phyloP scores from a whole-genome alignment of 2,113 vertebrate species.

The Recurvirostra avosetta region DNA sequence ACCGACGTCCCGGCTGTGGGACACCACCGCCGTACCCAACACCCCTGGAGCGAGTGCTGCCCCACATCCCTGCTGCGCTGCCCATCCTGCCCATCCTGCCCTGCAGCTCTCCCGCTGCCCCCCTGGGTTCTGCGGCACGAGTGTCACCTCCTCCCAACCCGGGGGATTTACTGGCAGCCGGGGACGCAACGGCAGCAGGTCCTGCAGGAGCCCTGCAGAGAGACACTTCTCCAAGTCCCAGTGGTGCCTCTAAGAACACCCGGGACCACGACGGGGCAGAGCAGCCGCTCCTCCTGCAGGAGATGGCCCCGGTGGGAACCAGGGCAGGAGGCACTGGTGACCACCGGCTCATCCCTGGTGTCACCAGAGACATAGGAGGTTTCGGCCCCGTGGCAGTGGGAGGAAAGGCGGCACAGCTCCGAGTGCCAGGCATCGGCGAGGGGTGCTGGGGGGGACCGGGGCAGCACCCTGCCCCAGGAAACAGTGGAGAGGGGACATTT shows the following conservation, averaged over 20 bases:
- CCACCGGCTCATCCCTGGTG: not conserved
- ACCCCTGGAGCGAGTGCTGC: not conserved
- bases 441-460: not conserved
- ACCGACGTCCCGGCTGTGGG: not conserved
- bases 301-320: not conserved
- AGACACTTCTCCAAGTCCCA: not conserved
- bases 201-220: not conserved
- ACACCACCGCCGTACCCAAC: too few relatives aligned
- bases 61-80: not conserved
- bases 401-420: not conserved
- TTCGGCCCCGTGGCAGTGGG: too few relatives aligned
- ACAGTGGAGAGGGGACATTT: too few relatives aligned
- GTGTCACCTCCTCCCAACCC: not conserved
- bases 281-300: too few relatives aligned
- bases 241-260: not conserved
- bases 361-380: not conserved
- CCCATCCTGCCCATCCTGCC: not conserved
- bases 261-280: not conserved
- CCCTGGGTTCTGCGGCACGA: not conserved
- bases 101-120: not conserved
- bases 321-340: too few relatives aligned
- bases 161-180: not conserved
- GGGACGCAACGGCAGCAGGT: not conserved
- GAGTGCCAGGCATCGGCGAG: rapidly evolving
- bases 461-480: not conserved